These are phyloP conservation scores for Podarcis siculus DNA, from an alignment of 2,797 vertebrate species.

Conservation along the genomic window DNA sequence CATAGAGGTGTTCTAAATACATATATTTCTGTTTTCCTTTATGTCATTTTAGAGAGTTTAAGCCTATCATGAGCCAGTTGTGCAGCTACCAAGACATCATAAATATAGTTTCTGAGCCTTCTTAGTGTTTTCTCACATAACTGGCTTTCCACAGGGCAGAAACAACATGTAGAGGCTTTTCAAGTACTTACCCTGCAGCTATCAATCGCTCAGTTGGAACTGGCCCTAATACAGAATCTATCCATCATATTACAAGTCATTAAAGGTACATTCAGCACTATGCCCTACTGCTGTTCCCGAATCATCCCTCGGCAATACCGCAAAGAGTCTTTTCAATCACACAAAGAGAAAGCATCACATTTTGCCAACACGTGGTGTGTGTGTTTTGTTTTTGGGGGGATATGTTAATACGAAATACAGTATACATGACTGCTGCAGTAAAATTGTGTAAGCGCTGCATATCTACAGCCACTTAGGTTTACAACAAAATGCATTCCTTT, in stretches of 20 bases:
- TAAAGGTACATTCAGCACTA: constrained; percentile 2
- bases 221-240: not conserved
- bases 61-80: not conserved
- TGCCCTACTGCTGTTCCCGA: not conserved
- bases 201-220: not conserved
- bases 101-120: not conserved
- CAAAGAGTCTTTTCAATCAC: not conserved
- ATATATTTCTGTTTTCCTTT: not conserved
- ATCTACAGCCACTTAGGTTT: not conserved
- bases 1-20: not conserved
- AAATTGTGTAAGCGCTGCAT: not conserved
- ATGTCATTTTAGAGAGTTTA: not conserved
- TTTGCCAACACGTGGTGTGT: not conserved
- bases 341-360: not conserved
- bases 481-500: not conserved
- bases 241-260: not conserved
- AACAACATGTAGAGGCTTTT: not conserved
- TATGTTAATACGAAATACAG: not conserved
- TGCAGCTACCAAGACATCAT: not conserved
- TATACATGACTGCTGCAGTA: not conserved
- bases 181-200: not conserved
- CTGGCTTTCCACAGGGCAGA: not conserved
- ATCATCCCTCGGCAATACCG: not conserved
- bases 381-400: not conserved
- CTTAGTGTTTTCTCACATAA: not conserved